phyloP scores from a whole-genome alignment of 2,797 vertebrate species.

The Emys orbicularis region DNA sequence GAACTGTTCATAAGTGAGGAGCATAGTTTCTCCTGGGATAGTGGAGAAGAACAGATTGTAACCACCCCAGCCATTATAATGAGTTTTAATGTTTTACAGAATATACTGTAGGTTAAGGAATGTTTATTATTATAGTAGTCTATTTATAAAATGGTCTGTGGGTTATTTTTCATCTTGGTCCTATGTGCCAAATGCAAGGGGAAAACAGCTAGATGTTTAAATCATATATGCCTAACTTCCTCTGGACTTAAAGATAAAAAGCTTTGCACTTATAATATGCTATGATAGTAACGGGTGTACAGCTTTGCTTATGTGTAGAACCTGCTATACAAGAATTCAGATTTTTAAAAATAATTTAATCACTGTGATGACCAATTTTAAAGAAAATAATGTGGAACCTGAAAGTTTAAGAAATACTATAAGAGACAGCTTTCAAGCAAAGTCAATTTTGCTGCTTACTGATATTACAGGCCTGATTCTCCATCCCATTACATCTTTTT shows the following conservation, averaged over 20 bases:
- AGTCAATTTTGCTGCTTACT: conserved; percentile 11
- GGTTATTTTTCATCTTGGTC: neutral
- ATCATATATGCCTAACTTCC: neutral
- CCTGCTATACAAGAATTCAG: neutral
- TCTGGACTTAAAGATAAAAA: neutral
- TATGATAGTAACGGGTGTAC: neutral
- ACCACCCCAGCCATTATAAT: neutral
- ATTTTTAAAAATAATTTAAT: neutral
- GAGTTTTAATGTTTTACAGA: neutral
- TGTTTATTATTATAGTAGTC: neutral
- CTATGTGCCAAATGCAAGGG: neutral
- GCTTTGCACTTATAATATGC: neutral
- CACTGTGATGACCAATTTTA: neutral
- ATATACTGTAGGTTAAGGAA: neutral
- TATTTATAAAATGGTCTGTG: neutral
- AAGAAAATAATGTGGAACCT: neutral
- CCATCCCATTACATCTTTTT: neutral
- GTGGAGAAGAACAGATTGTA: neutral
- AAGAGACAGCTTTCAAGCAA: neutral
- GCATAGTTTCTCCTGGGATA: neutral
- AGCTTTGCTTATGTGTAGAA: neutral
- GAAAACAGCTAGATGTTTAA: neutral
- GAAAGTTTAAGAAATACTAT: neutral
- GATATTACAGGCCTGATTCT: neutral
- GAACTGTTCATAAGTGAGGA: neutral